These are phyloP conservation scores for Ethmia dodecea DNA, from an alignment of 2,888 invertebrate species.

Conservation along the genomic window DNA sequence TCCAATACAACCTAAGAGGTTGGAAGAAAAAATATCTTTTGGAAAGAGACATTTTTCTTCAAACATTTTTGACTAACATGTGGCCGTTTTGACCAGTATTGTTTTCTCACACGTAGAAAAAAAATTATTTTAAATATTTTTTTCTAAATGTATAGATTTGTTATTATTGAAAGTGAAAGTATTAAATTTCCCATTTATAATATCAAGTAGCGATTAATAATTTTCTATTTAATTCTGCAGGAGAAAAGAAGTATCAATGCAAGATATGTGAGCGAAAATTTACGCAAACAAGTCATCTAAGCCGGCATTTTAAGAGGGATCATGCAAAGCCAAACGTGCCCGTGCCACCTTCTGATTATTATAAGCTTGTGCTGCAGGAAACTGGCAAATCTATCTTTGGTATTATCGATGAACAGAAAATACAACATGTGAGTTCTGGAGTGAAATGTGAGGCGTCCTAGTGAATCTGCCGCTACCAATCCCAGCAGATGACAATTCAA, in stretches of 20 bases:
- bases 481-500: background rate
- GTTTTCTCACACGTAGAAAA: no score
- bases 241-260: constrained; percentile 66
- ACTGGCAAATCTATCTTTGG: constrained; percentile 27
- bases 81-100: no score
- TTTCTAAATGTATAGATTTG: no score
- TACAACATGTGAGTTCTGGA: constrained; percentile 11
- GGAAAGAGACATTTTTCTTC: no score
- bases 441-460: constrained; percentile 44
- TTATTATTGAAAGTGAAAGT: no score
- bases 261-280: constrained; percentile 65
- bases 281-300: constrained; percentile 62
- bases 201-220: no score
- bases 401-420: constrained; percentile 24
- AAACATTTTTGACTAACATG: no score
- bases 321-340: constrained; percentile 56
- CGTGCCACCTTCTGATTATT: constrained; percentile 47
- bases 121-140: no score
- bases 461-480: constrained; percentile 10
- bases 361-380: constrained; percentile 40
- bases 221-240: constrained; percentile 20
- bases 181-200: no score
- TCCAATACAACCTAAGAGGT: no score
- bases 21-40: no score
- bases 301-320: constrained; percentile 60